A percentile compares a stretch with the other conserved stretches of the same genome.
phyloP scores from a whole-genome alignment of 2,113 vertebrate genomes.

The Martes martes region DNA sequence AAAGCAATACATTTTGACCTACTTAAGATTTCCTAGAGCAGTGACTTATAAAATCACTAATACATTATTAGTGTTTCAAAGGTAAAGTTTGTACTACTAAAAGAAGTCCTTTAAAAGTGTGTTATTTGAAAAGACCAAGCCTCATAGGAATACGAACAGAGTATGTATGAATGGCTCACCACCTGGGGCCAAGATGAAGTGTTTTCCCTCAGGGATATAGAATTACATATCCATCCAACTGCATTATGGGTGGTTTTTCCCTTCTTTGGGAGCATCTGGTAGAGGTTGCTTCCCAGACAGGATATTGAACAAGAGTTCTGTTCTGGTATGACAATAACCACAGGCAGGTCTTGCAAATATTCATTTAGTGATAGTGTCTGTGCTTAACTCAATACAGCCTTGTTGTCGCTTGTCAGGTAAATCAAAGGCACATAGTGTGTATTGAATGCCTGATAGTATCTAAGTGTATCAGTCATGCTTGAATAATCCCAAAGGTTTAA shows the following conservation, averaged over 20 bases:
- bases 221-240: conserved; percentile 7
- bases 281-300: conserved; percentile 35
- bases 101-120: not conserved
- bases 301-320: conserved; percentile 40
- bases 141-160: not conserved
- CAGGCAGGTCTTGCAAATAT: conserved; percentile 40
- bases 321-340: conserved; percentile 38
- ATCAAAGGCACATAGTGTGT: conserved; percentile 36
- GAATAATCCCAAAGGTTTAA: conserved; percentile 31
- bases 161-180: not conserved
- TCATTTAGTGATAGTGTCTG: conserved; percentile 45
- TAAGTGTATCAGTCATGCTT: conserved; percentile 6
- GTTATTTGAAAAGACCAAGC: not conserved
- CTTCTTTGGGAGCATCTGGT: conserved; percentile 27
- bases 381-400: conserved; percentile 39
- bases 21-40: not conserved
- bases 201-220: not conserved
- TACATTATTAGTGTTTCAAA: not conserved
- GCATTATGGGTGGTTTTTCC: conserved; percentile 50
- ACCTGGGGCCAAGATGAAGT: conserved; percentile 27
- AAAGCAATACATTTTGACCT: not conserved
- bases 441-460: not conserved
- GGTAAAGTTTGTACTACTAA: not conserved
- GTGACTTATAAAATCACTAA: not conserved
- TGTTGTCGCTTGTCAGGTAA: conserved; percentile 46